Percentiles rank a stretch among this genome's conserved stretches.
Evolutionary conservation across 2,797 vertebrate genomes (phyloP).

Genomic region (Microhierax caerulescens): DNA sequence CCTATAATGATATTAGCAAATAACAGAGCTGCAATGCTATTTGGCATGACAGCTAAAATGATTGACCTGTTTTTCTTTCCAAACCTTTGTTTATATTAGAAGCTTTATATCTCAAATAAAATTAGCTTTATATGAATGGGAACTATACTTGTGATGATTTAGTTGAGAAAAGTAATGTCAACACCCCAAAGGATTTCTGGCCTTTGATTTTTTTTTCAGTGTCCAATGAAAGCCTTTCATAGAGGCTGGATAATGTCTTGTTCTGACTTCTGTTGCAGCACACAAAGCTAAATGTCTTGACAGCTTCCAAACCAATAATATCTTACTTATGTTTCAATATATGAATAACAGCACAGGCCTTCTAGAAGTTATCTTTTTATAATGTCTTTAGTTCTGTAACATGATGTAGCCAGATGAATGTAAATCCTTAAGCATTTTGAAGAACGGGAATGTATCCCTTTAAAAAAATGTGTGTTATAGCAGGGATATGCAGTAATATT

Average conservation of each 20-base stretch:
- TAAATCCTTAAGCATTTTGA: slow-evolving; percentile 66
- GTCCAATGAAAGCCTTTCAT: neutral
- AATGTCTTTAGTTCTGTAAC: slow-evolving; percentile 65
- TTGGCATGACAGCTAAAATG: neutral
- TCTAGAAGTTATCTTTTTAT: slow-evolving; percentile 37
- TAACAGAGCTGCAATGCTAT: neutral
- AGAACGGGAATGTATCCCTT: slow-evolving; percentile 67
- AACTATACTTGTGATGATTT: slow-evolving; percentile 11
- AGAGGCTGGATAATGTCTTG: neutral
- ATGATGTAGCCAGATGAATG: slow-evolving; percentile 73
- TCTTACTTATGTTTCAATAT: slow-evolving; percentile 50
- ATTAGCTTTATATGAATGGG: slow-evolving; percentile 14
- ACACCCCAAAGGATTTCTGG: slow-evolving; percentile 14
- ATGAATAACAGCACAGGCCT: slow-evolving; percentile 38
- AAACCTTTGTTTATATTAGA: neutral
- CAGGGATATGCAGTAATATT: slow-evolving; percentile 57
- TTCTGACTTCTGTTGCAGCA: slow-evolving; percentile 22
- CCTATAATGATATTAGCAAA: neutral
- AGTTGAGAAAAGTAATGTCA: slow-evolving; percentile 33
- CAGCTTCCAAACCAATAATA: slow-evolving; percentile 56
- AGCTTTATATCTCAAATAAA: slow-evolving; percentile 47
- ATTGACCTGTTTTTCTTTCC: neutral
- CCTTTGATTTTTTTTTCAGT: slow-evolving; percentile 21
- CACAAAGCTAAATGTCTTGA: slow-evolving; percentile 11
- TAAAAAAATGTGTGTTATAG: slow-evolving; percentile 75